A percentile compares a stretch with the other conserved stretches of the same genome.
Evolutionary conservation across 2,113 vertebrate genomes (phyloP).

Genomic region (Laterallus jamaicensis): DNA sequence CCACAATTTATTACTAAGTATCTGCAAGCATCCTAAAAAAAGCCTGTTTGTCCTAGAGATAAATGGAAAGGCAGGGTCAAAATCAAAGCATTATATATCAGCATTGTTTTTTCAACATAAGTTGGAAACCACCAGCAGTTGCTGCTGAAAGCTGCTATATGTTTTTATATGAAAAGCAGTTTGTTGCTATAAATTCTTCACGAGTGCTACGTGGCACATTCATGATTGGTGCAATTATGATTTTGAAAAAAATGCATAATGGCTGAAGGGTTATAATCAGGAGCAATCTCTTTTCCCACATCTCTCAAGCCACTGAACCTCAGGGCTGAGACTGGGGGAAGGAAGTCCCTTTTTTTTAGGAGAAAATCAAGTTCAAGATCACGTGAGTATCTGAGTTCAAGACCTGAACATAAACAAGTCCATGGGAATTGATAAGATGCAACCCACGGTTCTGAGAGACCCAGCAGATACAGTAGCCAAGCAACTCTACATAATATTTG

Average conservation of each 20-base stretch:
- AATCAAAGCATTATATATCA: background rate
- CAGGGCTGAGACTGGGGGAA: background rate
- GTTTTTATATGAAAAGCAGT: background rate
- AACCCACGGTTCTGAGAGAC: background rate
- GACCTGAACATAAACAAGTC: background rate
- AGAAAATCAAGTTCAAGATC: accelerated
- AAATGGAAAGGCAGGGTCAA: background rate
- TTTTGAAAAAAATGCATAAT: background rate
- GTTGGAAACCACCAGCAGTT: background rate
- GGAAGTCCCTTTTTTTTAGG: background rate
- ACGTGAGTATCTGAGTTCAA: background rate
- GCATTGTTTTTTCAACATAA: background rate
- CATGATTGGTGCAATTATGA: background rate
- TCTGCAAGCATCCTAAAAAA: background rate
- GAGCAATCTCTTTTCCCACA: background rate
- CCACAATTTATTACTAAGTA: constrained; percentile 3
- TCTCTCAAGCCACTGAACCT: background rate
- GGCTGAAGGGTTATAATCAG: background rate
- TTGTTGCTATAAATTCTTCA: background rate
- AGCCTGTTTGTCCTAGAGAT: background rate
- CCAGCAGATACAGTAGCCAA: background rate
- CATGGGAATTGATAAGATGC: accelerated
- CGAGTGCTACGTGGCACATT: background rate
- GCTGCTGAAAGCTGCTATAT: background rate
- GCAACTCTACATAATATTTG: background rate